These are phyloP conservation scores for Ophioderma brevispina DNA, from an alignment of 35 echinoderm and acorn worm species.

Conservation along the genomic window DNA sequence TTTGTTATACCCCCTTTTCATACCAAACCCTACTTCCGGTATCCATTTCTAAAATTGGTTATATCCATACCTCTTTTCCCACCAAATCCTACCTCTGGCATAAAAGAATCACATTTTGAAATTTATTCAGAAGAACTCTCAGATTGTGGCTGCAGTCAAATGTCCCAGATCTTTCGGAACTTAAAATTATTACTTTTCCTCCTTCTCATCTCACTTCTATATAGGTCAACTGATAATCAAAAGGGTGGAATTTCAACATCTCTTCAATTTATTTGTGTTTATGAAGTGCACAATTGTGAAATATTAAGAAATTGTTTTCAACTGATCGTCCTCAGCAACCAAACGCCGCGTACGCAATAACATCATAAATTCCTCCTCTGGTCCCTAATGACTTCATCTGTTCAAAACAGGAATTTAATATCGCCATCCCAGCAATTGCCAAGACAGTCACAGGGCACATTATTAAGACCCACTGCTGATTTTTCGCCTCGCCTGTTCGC, in stretches of 20 bases:
- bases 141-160: no score
- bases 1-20: no score
- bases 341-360: not conserved
- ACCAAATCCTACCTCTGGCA: no score
- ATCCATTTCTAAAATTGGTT: no score
- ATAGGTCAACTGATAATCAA: not conserved
- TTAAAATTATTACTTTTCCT: no score
- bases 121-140: no score
- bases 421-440: not conserved
- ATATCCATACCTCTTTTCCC: no score
- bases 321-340: not conserved
- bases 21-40: no score
- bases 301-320: not conserved
- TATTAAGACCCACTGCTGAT: no score
- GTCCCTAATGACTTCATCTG: not conserved
- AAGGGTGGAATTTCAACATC: not conserved
- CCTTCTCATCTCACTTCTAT: not conserved
- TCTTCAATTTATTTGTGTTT: not conserved
- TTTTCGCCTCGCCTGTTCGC: no score
- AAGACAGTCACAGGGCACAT: not conserved
- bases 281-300: not conserved
- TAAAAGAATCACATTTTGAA: no score
- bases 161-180: no score
- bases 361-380: not conserved
- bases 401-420: constrained; percentile 12